Evolutionary conservation across 1,140 invertebrate genomes (phyloP), one percentile per base, ranked within the genome.

Genomic region (Bombus sibiricus): DNA sequence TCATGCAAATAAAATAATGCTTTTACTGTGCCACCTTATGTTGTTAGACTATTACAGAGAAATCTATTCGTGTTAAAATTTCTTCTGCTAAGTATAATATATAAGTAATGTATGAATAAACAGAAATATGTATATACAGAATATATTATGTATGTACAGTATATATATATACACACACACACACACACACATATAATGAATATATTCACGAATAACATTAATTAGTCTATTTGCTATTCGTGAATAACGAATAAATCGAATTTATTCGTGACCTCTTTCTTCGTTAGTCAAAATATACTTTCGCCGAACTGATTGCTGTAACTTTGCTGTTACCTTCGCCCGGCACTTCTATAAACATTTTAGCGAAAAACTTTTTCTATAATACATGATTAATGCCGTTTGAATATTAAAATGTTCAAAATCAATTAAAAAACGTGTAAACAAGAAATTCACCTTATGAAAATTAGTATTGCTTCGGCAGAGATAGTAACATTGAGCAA

Each of bases 41-140:
- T 94, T 92, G 92, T 94, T 94, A 87, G 77, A 91, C 78, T 92
- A 86, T 93, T 92, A 84, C 90, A 93, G 75, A 93, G 86, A 93
- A 92, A 89, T 94, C 86, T 94, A 94, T 93, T 91, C 86, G 88
- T 94, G 93, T 94, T 94, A 90, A 92, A 79, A 84, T 91, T 68
- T 91, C 87, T 90, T 84, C 85, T 86, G 90, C 91, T 91, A 86
- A 92, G 78, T 92, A 86, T 93, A 92, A 89, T 59, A 12, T 88
- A 83, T 77, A 34, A 86, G 88, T 88, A 89, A 66, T 81, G 73
- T 90, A 79, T 81, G 85, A 79, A 62, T 53, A 72, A 64, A 73
- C 77, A 89, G 39, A 85, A 71, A 82, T 72, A 86, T 91, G 74
- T 88, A 85, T 90, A 75, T 88, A 85, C 34, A n/a, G 59, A 62